A percentile compares a stretch with the other conserved stretches of the same genome.
Conservation (phyloP, 2,113 vertebrate species). For the Eudyptes chrysolophus region DNA sequence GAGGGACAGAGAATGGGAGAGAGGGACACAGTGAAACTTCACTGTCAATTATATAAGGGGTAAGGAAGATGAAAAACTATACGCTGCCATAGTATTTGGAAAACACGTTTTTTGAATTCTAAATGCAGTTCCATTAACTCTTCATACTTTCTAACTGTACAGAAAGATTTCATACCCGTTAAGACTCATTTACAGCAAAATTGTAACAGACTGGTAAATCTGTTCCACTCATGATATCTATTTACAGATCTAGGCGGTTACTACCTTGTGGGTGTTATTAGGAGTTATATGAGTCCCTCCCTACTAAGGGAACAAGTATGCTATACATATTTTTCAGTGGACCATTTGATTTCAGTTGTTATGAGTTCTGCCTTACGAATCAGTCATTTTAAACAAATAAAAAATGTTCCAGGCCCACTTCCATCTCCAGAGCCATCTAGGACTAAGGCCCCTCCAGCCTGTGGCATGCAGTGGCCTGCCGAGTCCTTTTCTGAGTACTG, state of each 20-base stretch:
- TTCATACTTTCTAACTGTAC: neutral
- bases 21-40: neutral
- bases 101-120: neutral
- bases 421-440: neutral
- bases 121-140: neutral
- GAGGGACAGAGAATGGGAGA: neutral
- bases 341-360: neutral
- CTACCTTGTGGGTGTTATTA: neutral
- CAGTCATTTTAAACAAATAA: neutral
- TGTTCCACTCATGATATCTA: neutral
- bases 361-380: neutral
- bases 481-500: neutral
- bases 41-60: neutral
- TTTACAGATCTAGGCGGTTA: neutral
- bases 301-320: neutral
- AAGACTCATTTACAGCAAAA: neutral
- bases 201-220: neutral
- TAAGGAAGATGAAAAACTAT: neutral
- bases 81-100: neutral
- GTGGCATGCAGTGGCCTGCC: neutral
- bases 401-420: neutral
- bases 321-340: neutral
- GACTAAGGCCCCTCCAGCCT: neutral
- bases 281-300: neutral
- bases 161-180: neutral